Evolutionary conservation across 2,888 invertebrate genomes (phyloP), one percentile per base, ranked within the genome.

Genomic region (Pristionchus mayeri): DNA sequence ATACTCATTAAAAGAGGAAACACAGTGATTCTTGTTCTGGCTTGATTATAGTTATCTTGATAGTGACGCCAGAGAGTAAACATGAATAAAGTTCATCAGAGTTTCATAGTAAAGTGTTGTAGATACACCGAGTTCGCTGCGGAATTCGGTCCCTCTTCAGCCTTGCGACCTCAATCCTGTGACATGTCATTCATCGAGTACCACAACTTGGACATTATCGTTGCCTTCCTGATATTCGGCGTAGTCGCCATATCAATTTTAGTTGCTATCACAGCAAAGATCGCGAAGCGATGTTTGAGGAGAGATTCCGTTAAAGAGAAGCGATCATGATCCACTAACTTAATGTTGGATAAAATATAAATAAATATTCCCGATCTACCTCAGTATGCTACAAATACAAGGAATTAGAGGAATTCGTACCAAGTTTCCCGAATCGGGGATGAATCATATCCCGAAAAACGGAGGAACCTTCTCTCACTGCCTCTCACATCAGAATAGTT

Each of bases 61-160:
- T n/a, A n/a, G n/a, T n/a, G n/a, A n/a, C n/a, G n/a, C n/a, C n/a
- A n/a, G n/a, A n/a, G n/a, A n/a, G 16, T 30, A n/a, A 37, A 9
- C 7, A 34, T 63, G 9, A 27, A 1, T 27, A n/a, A 57, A 24
- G 1, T 57, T 3, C 11, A 57, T 57, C 18, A 24, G 27, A 24
- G 18, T 27, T 3, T n/a, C 54, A 18, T 50, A 6, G 50, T 50
- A 52, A 63, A 63, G 2, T 2, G 7, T 71, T 71, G 37, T 48
- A 60, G 50, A 24, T 50, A 82, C 67, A 54, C 48, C 34, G 82
- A 82, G 67, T 82, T 82, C 82, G 82, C 67, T 0, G 82, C 82
- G 18, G 52, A 50, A 30, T 82, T 67, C 82, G 63, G 76, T 24
- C 76, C 80, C 13, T 52, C 57, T 3, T 18, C 27, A 18, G 54